A percentile compares a stretch with the other conserved stretches of the same genome.
These are phyloP conservation scores for Philypnodon macrostomus DNA, from an alignment of 2,797 vertebrate genomes.

Conservation along the genomic window DNA sequence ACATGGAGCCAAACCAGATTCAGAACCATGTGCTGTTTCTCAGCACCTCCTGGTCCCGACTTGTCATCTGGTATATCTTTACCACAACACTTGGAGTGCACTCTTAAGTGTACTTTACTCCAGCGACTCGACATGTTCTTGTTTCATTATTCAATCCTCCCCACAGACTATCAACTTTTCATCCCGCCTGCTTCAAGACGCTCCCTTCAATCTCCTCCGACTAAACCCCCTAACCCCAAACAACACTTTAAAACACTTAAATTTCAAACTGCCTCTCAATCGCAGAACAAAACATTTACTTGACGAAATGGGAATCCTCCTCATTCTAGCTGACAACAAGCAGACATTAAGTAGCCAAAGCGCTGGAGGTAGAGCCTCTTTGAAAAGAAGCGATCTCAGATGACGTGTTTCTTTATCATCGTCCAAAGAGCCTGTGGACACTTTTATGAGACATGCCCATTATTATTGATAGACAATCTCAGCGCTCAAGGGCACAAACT, in stretches of 20 bases:
- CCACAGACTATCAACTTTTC: conserved; percentile 65
- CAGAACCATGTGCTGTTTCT: conserved; percentile 32
- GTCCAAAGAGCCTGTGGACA: conserved; percentile 30
- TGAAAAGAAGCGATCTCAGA: conserved; percentile 45
- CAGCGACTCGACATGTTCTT: conserved; percentile 57
- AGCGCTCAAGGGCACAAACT: conserved; percentile 36
- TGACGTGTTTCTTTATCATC: conserved; percentile 43
- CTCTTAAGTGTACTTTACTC: conserved; percentile 70
- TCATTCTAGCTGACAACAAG: conserved; percentile 27
- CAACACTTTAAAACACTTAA: conserved; percentile 57
- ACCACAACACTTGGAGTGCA: conserved; percentile 67
- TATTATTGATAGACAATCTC: conserved; percentile 54
- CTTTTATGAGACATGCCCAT: conserved; percentile 46
- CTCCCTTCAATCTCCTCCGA: conserved; percentile 43
- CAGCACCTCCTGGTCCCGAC: conserved; percentile 44
- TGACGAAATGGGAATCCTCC: conserved; percentile 31
- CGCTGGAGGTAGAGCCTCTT: conserved; percentile 38
- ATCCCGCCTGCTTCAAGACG: conserved; percentile 48
- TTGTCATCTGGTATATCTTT: conserved; percentile 62
- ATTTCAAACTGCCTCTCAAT: conserved; percentile 39
- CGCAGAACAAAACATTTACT: conserved; percentile 53
- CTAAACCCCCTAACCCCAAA: conserved; percentile 46
- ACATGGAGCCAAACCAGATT: conserved; percentile 44
- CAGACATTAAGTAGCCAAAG: conserved; percentile 43
- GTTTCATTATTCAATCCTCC: conserved; percentile 72